A percentile compares a stretch with the other conserved stretches of the same genome.
Evolutionary conservation across 2,113 vertebrate species (phyloP).

Genomic region (Thunnus maccoyii): DNA sequence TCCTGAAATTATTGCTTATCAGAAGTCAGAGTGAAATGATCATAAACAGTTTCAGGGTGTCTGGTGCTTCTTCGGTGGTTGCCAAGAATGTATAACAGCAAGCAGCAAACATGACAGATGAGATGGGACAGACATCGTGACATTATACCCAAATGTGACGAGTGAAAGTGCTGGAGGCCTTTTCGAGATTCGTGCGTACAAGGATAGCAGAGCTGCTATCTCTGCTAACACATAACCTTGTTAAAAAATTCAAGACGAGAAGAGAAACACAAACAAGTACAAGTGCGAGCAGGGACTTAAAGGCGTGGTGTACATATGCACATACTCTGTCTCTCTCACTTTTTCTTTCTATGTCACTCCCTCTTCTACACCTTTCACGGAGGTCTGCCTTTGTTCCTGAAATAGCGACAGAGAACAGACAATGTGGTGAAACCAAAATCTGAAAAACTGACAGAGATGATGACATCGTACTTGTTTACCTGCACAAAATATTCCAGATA

Average conservation of each 20-base stretch:
- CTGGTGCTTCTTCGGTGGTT: neutral
- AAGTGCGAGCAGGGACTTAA: conserved; percentile 16
- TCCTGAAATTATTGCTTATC: conserved; percentile 30
- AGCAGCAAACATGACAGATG: conserved; percentile 29
- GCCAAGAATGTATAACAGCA: neutral
- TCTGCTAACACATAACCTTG: conserved; percentile 42
- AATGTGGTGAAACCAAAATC: conserved; percentile 25
- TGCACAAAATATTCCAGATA: conserved; percentile 48
- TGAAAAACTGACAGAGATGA: conserved; percentile 47
- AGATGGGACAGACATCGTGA: conserved; percentile 16
- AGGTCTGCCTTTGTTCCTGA: conserved; percentile 61
- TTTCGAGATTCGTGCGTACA: conserved; percentile 4
- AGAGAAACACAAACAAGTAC: conserved; percentile 29
- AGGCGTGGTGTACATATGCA: conserved; percentile 19
- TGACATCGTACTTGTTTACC: conserved; percentile 64
- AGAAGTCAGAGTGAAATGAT: conserved; percentile 3
- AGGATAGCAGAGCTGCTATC: conserved; percentile 13
- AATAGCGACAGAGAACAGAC: conserved; percentile 58
- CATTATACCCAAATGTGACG: conserved; percentile 33
- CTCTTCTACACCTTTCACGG: conserved; percentile 46
- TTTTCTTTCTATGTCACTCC: conserved; percentile 43
- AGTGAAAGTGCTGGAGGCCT: conserved; percentile 20
- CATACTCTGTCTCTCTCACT: conserved; percentile 9
- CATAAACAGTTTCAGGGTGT: conserved; percentile 19
- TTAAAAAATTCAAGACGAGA: conserved; percentile 56